Base-by-base conservation (phyloP, 2,888 invertebrate genomes). In the Rhimphoctona megacephalus region DNA sequence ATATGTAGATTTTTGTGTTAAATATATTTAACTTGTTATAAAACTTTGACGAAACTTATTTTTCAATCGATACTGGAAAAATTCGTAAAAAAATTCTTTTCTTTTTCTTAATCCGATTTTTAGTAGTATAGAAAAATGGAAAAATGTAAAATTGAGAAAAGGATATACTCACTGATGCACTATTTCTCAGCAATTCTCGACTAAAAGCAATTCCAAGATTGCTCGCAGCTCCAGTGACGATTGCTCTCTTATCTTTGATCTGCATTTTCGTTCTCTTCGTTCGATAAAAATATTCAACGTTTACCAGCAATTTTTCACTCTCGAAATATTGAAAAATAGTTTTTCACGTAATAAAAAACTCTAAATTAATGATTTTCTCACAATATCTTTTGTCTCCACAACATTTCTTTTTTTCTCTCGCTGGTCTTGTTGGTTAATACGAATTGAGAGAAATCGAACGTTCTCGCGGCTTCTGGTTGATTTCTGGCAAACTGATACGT, bases 171-270 rank as follows among this genome's bases (percentile, higher is more conserved):
- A 94, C 94, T 33, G 91, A 89, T 19, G 90, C 93, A 17, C 94
- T 93, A 85, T 93, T 93, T 52, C 93, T 90, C 22, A 94, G 86
- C 22, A 94, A 85, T 87, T 94, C 94, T 36, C 89, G 91, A 84
- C 91, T 89, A 39, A 93, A 92, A 19, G 90, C 90, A 25, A 93
- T 46, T 17, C 94, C 93, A 36, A 93, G 82, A 52, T 88, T 91
- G 72, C 91, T 91, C 11, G 93, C 91, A 17, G 90, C 92, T 22
- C 94, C 94, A 7, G 92, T 93, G 9, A 94, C 89, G 46, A 94
- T 89, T 2, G 90, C 94, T 72, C 90, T 91, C 88, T 94, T 94
- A 52, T 94, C 93, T 81, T 93, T 94, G 70, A 94, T 92, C 84
- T 93, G 93, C 94, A 94, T 94, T 6, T 77, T 78, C 22, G n/a